A percentile compares a stretch with the other conserved stretches of the same genome.
Evolutionary conservation across 2,113 vertebrate genomes (phyloP).

Genomic region (Crotophaga sulcirostris): DNA sequence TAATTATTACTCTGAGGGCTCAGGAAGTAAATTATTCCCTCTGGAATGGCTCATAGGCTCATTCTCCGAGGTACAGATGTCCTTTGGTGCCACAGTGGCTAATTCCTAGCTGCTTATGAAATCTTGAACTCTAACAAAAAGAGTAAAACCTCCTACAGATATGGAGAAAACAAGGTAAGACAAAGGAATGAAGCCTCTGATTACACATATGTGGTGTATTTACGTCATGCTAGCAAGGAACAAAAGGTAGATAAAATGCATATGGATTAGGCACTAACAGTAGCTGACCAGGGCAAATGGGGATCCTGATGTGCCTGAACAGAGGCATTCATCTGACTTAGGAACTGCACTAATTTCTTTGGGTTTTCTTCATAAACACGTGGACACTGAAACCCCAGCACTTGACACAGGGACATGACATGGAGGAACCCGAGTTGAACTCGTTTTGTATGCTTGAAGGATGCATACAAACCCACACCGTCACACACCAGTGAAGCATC

Average conservation of each 20-base stretch:
- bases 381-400: not conserved
- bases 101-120: not conserved
- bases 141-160: not conserved
- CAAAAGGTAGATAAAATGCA: not conserved
- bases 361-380: rapidly evolving
- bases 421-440: not conserved
- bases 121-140: not conserved
- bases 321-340: not conserved
- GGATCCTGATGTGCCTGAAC: not conserved
- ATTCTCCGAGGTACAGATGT: not conserved
- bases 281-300: not conserved
- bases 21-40: not conserved
- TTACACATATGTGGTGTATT: not conserved
- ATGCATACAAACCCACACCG: not conserved
- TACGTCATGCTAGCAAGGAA: not conserved
- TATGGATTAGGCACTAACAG: not conserved
- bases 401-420: not conserved
- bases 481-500: not conserved
- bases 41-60: not conserved
- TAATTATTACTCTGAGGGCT: not conserved
- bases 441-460: not conserved
- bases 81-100: not conserved
- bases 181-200: not conserved
- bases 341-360: not conserved
- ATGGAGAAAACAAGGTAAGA: not conserved